These are phyloP conservation scores for Sebastes aleutianus DNA, from an alignment of 2,797 vertebrate species.

Conservation along the genomic window DNA sequence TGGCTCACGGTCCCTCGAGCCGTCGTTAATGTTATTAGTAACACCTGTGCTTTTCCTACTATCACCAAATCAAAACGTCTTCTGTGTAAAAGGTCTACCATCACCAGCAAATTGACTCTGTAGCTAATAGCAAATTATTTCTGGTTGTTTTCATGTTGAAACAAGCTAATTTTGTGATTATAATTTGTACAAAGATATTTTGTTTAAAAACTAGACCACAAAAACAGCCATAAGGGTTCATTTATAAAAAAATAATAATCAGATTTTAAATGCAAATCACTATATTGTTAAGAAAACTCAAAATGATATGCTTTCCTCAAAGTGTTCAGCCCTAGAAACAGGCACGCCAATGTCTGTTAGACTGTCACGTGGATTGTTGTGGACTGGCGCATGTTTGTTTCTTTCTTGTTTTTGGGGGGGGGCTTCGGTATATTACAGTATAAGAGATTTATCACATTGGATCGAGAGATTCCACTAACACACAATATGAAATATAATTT, in stretches of 20 bases:
- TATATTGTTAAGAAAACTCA: background rate
- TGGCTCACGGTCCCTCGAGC: background rate
- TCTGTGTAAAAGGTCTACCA: background rate
- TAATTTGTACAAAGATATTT: background rate
- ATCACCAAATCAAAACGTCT: background rate
- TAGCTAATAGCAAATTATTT: background rate
- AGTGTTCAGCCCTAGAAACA: background rate
- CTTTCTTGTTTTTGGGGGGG: rapidly evolving
- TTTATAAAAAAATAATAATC: background rate
- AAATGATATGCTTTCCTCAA: background rate
- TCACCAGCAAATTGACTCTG: background rate
- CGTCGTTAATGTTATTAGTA: background rate
- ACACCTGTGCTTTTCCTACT: background rate
- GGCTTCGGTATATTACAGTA: background rate
- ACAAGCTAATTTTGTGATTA: background rate
- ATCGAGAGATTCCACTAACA: background rate
- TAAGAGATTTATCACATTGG: background rate
- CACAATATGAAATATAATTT: background rate
- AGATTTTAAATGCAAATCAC: background rate
- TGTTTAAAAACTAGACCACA: background rate
- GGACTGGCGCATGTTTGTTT: background rate
- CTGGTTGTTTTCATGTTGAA: background rate
- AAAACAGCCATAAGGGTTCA: background rate
- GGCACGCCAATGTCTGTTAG: background rate
- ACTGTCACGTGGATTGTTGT: background rate